These are phyloP conservation scores for Phainopepla nitens DNA, from an alignment of 2,113 vertebrate species.

Conservation along the genomic window DNA sequence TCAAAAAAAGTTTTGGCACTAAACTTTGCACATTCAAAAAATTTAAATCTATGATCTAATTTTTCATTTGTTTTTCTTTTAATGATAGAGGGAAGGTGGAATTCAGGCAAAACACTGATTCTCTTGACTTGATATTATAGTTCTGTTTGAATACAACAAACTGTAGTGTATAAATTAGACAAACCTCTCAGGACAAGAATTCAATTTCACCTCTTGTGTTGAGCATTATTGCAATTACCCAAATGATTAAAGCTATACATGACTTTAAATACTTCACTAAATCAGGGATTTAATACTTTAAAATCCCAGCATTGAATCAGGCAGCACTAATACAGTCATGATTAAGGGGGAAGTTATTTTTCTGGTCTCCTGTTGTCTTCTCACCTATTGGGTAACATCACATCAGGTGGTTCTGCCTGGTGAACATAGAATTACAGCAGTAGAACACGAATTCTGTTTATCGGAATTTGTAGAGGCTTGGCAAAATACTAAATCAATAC, in stretches of 20 bases:
- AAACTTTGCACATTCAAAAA: background rate
- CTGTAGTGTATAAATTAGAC: background rate
- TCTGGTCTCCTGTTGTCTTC: background rate
- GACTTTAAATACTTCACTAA: background rate
- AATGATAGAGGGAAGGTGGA: background rate
- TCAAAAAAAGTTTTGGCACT: background rate
- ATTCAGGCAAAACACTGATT: background rate
- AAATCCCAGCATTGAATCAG: background rate
- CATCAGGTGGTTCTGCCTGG: background rate
- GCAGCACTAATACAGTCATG: background rate
- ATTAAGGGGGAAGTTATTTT: background rate
- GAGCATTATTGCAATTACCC: background rate
- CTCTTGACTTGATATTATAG: background rate
- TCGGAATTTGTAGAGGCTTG: background rate
- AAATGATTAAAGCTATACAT: background rate
- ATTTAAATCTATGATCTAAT: background rate
- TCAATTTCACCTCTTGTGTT: background rate
- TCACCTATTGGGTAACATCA: background rate
- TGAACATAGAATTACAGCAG: background rate
- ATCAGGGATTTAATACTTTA: background rate
- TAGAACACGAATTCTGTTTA: background rate
- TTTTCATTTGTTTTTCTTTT: background rate
- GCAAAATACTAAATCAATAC: background rate
- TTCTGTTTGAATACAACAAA: background rate
- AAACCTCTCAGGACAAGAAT: background rate